Evolutionary conservation across 2,888 invertebrate species (phyloP).

Genomic region (Ditula angustiorana): DNA sequence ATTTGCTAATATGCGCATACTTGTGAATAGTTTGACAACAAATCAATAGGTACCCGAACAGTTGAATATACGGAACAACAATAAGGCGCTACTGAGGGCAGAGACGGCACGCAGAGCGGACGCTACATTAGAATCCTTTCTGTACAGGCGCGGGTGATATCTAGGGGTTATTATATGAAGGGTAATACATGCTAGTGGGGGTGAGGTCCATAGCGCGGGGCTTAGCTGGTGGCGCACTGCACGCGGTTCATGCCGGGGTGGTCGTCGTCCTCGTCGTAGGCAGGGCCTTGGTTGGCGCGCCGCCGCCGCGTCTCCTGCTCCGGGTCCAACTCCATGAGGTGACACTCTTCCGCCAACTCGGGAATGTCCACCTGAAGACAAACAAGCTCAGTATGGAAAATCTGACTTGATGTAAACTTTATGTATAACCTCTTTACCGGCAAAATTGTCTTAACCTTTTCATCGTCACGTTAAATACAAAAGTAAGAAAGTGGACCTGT

Average conservation of each 20-base stretch:
- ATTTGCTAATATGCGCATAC: too few species aligned
- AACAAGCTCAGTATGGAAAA: not conserved
- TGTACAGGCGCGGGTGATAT: not conserved
- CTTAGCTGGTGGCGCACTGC: slow-evolving; percentile 92
- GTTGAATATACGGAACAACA: too few species aligned
- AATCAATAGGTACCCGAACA: too few species aligned
- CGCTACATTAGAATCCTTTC: too few species aligned
- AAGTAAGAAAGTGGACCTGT: too few species aligned
- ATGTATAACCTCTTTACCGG: too few species aligned
- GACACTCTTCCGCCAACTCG: slow-evolving; percentile 91
- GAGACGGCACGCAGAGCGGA: too few species aligned
- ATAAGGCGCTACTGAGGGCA: too few species aligned
- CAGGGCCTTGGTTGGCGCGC: slow-evolving; percentile 85
- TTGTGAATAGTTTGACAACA: too few species aligned
- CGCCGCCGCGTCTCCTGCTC: slow-evolving; percentile 89
- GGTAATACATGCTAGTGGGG: not conserved
- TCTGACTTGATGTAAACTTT: not conserved
- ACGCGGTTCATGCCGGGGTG: slow-evolving; percentile 89
- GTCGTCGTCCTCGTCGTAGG: slow-evolving; percentile 92
- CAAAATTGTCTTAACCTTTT: too few species aligned
- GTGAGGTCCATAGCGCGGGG: slow-evolving; percentile 3
- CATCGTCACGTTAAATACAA: too few species aligned
- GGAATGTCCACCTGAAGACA: slow-evolving; percentile 86
- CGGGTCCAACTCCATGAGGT: slow-evolving; percentile 91
- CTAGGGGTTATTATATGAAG: slow-evolving; percentile 1